Conservation (phyloP, 2,113 vertebrate genomes). For the Melanostigma gelatinosum region DNA sequence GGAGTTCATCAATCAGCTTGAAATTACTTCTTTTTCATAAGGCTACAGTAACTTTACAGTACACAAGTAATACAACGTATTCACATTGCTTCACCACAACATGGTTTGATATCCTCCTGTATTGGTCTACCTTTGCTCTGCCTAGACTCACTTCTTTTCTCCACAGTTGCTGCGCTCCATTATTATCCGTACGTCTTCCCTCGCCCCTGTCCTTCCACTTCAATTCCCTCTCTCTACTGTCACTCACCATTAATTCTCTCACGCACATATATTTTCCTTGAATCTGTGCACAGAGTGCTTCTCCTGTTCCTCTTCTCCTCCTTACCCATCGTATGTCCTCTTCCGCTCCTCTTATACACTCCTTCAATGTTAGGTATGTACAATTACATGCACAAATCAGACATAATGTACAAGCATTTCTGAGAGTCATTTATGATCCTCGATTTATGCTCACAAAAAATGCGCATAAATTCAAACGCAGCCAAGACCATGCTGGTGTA, state of each 20-base stretch:
- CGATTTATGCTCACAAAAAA: conserved; percentile 10
- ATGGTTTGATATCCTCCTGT: neutral
- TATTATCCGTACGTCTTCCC: neutral
- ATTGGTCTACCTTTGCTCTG: neutral
- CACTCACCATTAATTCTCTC: conserved; percentile 11
- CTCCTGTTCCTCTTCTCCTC: neutral
- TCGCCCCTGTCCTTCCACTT: neutral
- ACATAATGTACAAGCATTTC: neutral
- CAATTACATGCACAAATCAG: conserved; percentile 1
- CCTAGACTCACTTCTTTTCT: neutral
- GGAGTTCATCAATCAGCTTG: neutral
- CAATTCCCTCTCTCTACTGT: neutral
- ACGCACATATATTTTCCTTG: conserved; percentile 20
- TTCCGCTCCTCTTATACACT: neutral
- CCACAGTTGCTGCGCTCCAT: neutral
- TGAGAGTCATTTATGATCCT: conserved; percentile 3
- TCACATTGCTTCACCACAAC: neutral
- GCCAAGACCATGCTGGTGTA: neutral
- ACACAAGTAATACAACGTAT: neutral
- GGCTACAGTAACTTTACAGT: neutral
- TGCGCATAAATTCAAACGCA: conserved; percentile 6
- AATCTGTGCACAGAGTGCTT: conserved; percentile 8
- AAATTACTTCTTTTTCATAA: no score
- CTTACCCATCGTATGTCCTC: conserved; percentile 12
- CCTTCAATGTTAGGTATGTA: neutral